Base-by-base conservation (phyloP, 2,888 invertebrate genomes). In the Acanthosepion lycidas region DNA sequence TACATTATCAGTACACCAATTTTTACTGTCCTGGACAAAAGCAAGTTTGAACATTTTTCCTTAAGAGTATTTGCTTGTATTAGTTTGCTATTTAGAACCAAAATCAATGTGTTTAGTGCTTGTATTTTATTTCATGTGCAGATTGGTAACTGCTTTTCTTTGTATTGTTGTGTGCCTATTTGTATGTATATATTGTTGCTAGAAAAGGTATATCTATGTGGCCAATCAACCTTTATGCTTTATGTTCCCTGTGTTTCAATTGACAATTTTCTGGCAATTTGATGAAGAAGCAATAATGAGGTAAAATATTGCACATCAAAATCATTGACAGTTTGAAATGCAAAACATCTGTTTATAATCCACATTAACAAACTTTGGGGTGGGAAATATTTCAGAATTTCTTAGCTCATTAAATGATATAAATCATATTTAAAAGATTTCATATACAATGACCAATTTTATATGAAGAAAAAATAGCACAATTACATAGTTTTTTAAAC, bases 31-130 rank as follows among this genome's bases (percentile, higher is more conserved):
- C 78, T 78, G n/a, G 23, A n/a, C 78, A n/a, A 78, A 78, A 78
- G 18, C 12, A 78, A 78, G 9, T 78, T 78, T 78, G 12, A 33
- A 33, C 18, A n/a, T n/a, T n/a, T 78, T 78, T n/a, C 3, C n/a
- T 78, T 15, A 78, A 78, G n/a, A n/a, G 15, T 78, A 78, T 33
- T 78, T 78, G n/a, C 78, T 78, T 78, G n/a, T 78, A 78, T 78
- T 78, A 78, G 78, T 78, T 78, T 78, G n/a, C n/a, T 78, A n/a
- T n/a, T 78, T 78, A 78, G n/a, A 78, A 78, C 78, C n/a, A 78
- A 78, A n/a, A 78, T 78, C 78, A 78, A 78, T 78, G 78, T 78
- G 78, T n/a, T 78, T 78, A n/a, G 78, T 78, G n/a, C 33, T 78
- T 78, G 78, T 78, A n/a, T 78, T 78, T n/a, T 78, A 33, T 78